Evolutionary conservation across 1,140 invertebrate genomes (phyloP).

Genomic region (Trachymyrmex cornetzi): DNA sequence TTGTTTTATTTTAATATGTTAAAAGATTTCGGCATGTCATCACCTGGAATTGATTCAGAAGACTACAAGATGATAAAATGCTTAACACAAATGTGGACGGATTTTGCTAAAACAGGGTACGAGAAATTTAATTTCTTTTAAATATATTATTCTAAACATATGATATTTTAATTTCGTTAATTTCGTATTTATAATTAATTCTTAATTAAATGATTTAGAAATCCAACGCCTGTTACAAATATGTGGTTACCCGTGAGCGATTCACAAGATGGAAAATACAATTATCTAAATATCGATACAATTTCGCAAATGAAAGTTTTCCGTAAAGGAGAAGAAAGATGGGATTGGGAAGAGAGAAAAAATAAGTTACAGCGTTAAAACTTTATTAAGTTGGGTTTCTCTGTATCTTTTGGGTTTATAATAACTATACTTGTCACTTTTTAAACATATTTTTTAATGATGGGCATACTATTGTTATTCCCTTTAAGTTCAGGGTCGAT

Average conservation of each 20-base stretch:
- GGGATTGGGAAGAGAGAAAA: conserved; percentile 61
- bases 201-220: background rate
- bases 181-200: conserved; percentile 30
- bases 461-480: background rate
- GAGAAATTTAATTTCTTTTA: background rate
- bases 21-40: background rate
- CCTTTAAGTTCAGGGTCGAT: background rate
- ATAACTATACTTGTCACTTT: background rate
- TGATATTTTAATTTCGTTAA: background rate
- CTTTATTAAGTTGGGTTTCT: background rate
- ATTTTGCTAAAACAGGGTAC: conserved; percentile 76
- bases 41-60: background rate
- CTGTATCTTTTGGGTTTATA: background rate
- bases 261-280: background rate
- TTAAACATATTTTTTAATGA: background rate
- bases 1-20: conserved; percentile 67
- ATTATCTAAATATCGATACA: conserved; percentile 67
- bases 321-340: conserved; percentile 30
- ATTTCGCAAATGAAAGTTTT: conserved; percentile 54
- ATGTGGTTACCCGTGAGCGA: conserved; percentile 66
- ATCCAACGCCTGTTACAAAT: conserved; percentile 63
- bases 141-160: background rate
- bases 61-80: conserved; percentile 69
- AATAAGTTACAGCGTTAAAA: conserved; percentile 53
- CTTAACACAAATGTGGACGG: conserved; percentile 78